Base-by-base conservation (phyloP, 1,140 invertebrate species). In the Drosophila simulans region DNA sequence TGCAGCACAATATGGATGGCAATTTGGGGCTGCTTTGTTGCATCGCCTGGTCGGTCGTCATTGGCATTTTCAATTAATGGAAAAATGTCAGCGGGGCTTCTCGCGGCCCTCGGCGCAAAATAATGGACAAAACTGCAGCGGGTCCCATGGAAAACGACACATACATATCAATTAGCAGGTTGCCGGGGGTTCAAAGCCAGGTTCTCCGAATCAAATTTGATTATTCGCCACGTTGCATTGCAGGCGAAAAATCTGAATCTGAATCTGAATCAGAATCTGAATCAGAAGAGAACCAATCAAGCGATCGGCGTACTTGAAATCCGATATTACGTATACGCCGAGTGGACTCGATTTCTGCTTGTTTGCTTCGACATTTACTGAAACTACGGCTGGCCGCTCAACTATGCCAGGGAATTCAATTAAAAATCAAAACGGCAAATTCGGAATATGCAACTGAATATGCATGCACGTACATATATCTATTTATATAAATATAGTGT, bases 61-160 rank as follows among this genome's bases (percentile, higher is more conserved):
- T 71, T 77, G 74, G 74, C 73, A 69, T 77, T 77, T 77, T 77
- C 74, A 77, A 77, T 77, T 77, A 77, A 77, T 68, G 74, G 51
- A 68, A 68, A 77, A 77, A 69, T 77, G 55, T 53, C 63, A 51
- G 43, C 42, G 43, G 60, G 35, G 17, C n/a, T 43, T 43, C 27
- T 15, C 17, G 40, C 4, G 49, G 46, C 35, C 34, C n/a, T 22
- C 15, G 22, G 58, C 59, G 35, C 4, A 51, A 49, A 68, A 64
- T 66, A 48, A 64, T 66, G 22, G 35, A 12, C 12, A 20, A 35
- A 64, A 31, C 35, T 65, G 62, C 57, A 31, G 43, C 57, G 27
- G 11, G 40, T 20, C 11, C 59, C 13, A 45, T 65, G 40, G 64
- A 74, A 64, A 55, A 39, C 70, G 70, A 42, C 51, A 52, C 58